These are phyloP conservation scores for Coilia nasus DNA, from an alignment of 2,797 vertebrate genomes.

Conservation along the genomic window DNA sequence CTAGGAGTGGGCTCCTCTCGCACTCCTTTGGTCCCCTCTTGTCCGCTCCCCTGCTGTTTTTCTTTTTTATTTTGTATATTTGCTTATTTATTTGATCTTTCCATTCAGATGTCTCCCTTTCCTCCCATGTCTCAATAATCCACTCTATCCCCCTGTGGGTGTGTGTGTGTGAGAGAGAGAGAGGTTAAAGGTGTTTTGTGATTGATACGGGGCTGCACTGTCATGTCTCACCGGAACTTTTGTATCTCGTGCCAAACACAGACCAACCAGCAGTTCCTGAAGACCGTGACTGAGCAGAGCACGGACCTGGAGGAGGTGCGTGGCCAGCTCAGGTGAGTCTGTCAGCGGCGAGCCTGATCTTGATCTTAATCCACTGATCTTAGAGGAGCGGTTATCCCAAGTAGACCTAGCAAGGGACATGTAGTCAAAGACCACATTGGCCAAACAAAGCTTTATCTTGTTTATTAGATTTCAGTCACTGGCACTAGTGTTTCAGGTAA, in stretches of 20 bases:
- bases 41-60: not conserved
- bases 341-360: not conserved
- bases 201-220: not conserved
- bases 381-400: not conserved
- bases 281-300: slow-evolving; percentile 84
- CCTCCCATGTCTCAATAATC: not conserved
- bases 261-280: slow-evolving; percentile 88
- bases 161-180: slow-evolving; percentile 38
- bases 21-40: not conserved
- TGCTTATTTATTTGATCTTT: slow-evolving; percentile 43
- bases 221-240: slow-evolving; percentile 63
- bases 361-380: not conserved
- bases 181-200: slow-evolving; percentile 17
- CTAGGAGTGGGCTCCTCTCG: slow-evolving; percentile 42
- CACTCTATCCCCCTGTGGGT: slow-evolving; percentile 42
- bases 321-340: slow-evolving; percentile 84
- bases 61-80: slow-evolving; percentile 39
- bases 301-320: slow-evolving; percentile 82
- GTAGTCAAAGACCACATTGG: not conserved
- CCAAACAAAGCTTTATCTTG: not conserved
- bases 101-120: not conserved
- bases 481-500: not conserved
- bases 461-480: not conserved
- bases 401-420: not conserved
- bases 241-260: slow-evolving; percentile 76